Evolutionary conservation across 2,888 invertebrate genomes (phyloP).

Genomic region (Eueremaeus valkanovi): DNA sequence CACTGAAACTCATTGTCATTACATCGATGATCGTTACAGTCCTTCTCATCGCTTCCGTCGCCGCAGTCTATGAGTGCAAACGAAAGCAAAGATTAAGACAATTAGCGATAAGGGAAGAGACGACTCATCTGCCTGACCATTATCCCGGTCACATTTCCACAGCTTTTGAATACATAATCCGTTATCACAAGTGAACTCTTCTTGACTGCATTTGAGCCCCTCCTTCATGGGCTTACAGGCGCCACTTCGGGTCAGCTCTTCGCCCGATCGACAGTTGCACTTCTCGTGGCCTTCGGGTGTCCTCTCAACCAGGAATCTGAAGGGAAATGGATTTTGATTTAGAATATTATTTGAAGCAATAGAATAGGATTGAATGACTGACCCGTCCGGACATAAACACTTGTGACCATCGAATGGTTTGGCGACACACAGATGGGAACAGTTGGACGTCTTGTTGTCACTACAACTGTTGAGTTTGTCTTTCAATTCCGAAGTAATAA

Average conservation of each 20-base stretch:
- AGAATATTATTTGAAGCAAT: neutral
- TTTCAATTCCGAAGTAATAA: constrained; percentile 48
- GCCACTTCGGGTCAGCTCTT: constrained; percentile 62
- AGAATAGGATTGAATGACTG: neutral
- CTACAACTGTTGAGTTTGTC: constrained; percentile 35
- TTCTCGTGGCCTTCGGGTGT: constrained; percentile 49
- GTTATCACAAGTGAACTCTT: constrained; percentile 81
- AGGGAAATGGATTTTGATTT: constrained; percentile 56
- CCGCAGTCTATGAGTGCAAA: constrained; percentile 65
- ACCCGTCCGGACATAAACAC: constrained; percentile 78
- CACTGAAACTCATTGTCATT: constrained; percentile 69
- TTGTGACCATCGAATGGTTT: constrained; percentile 64
- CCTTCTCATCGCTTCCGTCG: constrained; percentile 68
- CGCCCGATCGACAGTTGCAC: constrained; percentile 48
- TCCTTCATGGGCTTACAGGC: constrained; percentile 61
- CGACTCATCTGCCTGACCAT: constrained; percentile 51
- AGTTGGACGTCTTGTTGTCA: constrained; percentile 53
- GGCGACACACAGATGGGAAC: constrained; percentile 73
- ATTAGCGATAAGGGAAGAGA: neutral
- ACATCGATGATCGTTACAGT: constrained; percentile 36
- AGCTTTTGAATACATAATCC: constrained; percentile 86
- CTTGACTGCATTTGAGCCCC: constrained; percentile 59
- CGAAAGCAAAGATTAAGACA: neutral
- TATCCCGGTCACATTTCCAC: constrained; percentile 94
- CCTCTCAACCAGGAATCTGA: constrained; percentile 59